phyloP scores from a whole-genome alignment of 2,113 vertebrate species.

The Uria lomvia region DNA sequence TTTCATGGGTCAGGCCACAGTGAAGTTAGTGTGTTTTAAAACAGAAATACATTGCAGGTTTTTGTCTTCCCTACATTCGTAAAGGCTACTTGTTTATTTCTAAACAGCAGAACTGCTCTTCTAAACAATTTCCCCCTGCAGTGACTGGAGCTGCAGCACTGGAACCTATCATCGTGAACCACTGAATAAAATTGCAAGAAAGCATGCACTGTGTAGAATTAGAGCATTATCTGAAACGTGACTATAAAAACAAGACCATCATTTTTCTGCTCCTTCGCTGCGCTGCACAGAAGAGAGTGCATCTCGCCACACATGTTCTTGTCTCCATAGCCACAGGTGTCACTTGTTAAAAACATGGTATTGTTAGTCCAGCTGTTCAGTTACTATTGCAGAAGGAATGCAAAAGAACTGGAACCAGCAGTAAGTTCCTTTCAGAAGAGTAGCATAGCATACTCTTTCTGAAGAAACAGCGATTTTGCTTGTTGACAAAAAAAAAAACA shows the following conservation, averaged over 20 bases:
- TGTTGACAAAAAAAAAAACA: neutral
- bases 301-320: neutral
- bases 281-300: neutral
- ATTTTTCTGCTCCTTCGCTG: neutral
- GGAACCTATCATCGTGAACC: neutral
- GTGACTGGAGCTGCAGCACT: slow-evolving; percentile 35
- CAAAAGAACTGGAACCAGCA: slow-evolving; percentile 1
- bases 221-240: neutral
- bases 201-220: neutral
- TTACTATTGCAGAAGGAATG: neutral
- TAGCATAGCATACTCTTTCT: neutral
- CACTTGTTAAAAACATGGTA: neutral
- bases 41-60: neutral
- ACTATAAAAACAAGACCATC: neutral
- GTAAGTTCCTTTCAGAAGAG: neutral
- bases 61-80: neutral
- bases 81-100: slow-evolving; percentile 3
- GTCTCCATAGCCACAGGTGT: neutral
- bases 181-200: neutral
- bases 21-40: neutral
- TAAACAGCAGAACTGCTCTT: slow-evolving; percentile 2
- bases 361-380: slow-evolving; percentile 3
- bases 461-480: neutral
- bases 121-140: slow-evolving; percentile 21
- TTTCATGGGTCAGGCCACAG: neutral